phyloP scores from a whole-genome alignment of 53 echinoderm and acorn worm species.

The Actinopyga echinites region DNA sequence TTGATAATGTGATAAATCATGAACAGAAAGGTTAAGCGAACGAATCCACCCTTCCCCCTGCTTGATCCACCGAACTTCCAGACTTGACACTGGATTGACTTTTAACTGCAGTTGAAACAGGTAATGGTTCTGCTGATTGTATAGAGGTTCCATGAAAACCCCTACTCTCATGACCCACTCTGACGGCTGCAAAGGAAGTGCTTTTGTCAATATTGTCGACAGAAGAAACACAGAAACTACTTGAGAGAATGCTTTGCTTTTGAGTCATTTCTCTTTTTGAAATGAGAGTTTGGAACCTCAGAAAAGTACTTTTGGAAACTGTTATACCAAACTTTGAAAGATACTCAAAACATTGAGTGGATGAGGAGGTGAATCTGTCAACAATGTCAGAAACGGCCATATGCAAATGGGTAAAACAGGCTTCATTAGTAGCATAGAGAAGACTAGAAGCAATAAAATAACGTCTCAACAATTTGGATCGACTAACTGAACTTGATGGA shows the following conservation, averaged over 20 bases:
- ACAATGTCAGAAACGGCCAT: too few species aligned
- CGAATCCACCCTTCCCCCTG: too few species aligned
- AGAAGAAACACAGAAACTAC: not conserved
- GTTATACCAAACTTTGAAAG: conserved; percentile 23
- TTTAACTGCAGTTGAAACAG: not conserved
- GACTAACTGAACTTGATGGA: not conserved
- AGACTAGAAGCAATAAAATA: too few species aligned
- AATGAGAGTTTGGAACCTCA: conserved; percentile 23
- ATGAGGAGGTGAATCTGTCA: too few species aligned
- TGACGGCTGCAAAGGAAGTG: conserved; percentile 28
- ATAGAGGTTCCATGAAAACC: conserved; percentile 34
- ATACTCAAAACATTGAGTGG: not conserved
- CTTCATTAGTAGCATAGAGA: too few species aligned
- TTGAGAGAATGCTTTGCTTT: conserved; percentile 2
- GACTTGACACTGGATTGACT: too few species aligned
- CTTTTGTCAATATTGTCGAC: conserved; percentile 40
- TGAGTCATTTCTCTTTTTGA: conserved; percentile 33
- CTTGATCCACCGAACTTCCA: not conserved
- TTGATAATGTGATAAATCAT: too few species aligned
- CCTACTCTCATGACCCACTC: not conserved
- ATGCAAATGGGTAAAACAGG: too few species aligned
- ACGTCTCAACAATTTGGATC: too few species aligned
- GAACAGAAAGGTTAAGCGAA: too few species aligned
- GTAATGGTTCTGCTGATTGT: conserved; percentile 19
- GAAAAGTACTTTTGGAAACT: conserved; percentile 12